Base-by-base conservation (phyloP, 2,113 vertebrate species). In the Oostethus manadensis region DNA sequence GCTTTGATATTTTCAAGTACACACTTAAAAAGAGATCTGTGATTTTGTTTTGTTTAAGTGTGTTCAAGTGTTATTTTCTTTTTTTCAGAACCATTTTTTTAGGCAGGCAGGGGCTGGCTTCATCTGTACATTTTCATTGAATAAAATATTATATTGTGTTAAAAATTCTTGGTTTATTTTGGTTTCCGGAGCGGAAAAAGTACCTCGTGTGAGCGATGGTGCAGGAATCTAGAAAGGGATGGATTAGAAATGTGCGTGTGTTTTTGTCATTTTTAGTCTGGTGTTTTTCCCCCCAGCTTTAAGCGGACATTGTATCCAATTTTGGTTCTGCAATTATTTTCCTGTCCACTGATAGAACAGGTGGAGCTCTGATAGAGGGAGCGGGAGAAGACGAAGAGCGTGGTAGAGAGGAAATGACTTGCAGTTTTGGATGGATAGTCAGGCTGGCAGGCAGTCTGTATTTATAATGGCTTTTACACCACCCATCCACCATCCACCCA, bases 1-100 rank as follows among this genome's bases (percentile, higher is more conserved):
- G 85, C 79, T 87, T 87, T 85, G 69, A 83, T 84, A 81, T 81
- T 67, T 74, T 83, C 77, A 72, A 76, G 73, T 66, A 77, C 68
- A 67, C 77, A 79, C 79, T 77, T 64, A 76, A 77, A 70, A 64
- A 16, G 58, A 75, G 60, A 74, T 81, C 58, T 72, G 61, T 82
- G 79, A 64, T 21, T 55, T 78, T 74, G 77, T 71, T 23, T 26
- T 51, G 23, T 64, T 73, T 69, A 60, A 68, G 59, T 65, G 67
- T 69, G n/a, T n/a, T n/a, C n/a, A n/a, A n/a, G n/a, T n/a, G 67
- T 73, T 72, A 33, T 21, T 60, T 33, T 44, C 23, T 35, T 18
- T 56, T 26, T 45, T 49, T 64, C n/a, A 58, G 48, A 58, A 68
- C 61, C 60, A 58, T 62, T 64, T 33, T 48, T 72, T 76, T 73